Base-by-base conservation (phyloP, 2,113 vertebrate species). In the Hoplias malabaricus region DNA sequence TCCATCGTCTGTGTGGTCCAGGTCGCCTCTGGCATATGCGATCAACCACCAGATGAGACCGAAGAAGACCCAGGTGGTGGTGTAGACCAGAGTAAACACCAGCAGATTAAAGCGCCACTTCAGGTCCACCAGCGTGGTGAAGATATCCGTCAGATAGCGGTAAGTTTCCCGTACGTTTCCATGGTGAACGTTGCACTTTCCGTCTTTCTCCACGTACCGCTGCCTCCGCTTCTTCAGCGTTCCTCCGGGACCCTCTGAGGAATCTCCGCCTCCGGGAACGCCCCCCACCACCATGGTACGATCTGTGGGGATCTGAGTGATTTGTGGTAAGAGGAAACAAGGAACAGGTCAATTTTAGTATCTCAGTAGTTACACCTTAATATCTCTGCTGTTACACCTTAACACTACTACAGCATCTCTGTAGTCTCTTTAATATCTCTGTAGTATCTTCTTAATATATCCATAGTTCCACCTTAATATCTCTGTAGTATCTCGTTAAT, bases 41-140 rank as follows among this genome's bases (percentile, higher is more conserved):
- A 96, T 94, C 63, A 95, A 86, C 95, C 95, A 96, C 95, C 95
- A 96, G 86, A 95, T 90, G 87, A 95, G 84, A 80, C 94, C 95
- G n/a, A 95, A 95, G 85, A 95, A 94, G 33, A 95, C 90, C 95
- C 95, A 96, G 65, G 94, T 95, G 88, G 92, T 84, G 43, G 93
- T 93, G n/a, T 95, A 95, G 83, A 94, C 94, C 14, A 96, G 85
- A 57, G 93, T 93, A 87, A 96, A 96, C 77, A 96, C 91, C 54
- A 96, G 87, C 74, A 96, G 92, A 88, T 94, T 95, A 80, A 94
- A 90, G 77, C 93, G 93, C 95, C 95, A 96, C 85, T 92, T 89
- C 80, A 96, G 93, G 88, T 96, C 95, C 83, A 94, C 95, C 7
- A 96, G 79, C 0, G 94, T 95, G 86, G 95, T 96, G 90, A 95